These are phyloP conservation scores for Euglossa dilemma DNA, from an alignment of 1,140 invertebrate species.

Conservation along the genomic window DNA sequence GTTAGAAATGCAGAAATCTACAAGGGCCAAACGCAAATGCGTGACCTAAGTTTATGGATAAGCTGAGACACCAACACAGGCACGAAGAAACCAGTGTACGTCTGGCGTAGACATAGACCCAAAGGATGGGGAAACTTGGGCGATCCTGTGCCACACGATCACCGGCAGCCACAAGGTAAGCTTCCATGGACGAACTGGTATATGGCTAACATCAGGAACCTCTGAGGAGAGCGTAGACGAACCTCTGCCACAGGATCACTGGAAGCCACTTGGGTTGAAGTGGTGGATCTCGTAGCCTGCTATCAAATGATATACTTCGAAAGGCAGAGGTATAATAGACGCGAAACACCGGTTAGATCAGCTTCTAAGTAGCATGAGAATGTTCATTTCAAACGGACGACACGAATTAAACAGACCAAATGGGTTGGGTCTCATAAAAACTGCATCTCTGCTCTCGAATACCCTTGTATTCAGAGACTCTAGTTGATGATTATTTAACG, in stretches of 20 bases:
- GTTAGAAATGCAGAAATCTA: no score
- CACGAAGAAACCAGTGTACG: neutral
- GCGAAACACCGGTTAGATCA: neutral
- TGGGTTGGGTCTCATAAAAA: neutral
- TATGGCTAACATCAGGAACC: neutral
- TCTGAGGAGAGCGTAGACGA: neutral
- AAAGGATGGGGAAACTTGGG: neutral
- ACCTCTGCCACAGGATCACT: neutral
- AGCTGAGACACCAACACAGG: neutral
- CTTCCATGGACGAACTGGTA: neutral
- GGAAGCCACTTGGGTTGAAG: neutral
- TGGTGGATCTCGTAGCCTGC: neutral
- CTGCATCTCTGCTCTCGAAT: no score
- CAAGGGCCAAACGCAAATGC: neutral
- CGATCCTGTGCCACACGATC: neutral
- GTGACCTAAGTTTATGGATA: neutral
- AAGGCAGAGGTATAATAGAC: neutral
- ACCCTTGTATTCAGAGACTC: no score
- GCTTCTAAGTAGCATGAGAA: neutral
- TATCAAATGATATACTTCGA: slow-evolving; percentile 10
- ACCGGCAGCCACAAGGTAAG: neutral
- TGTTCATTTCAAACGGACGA: neutral
- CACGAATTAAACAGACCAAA: neutral
- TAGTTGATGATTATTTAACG: no score
- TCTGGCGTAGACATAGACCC: neutral